Conservation (phyloP, 2,888 invertebrate species). For the Aproaerema taeniolella region DNA sequence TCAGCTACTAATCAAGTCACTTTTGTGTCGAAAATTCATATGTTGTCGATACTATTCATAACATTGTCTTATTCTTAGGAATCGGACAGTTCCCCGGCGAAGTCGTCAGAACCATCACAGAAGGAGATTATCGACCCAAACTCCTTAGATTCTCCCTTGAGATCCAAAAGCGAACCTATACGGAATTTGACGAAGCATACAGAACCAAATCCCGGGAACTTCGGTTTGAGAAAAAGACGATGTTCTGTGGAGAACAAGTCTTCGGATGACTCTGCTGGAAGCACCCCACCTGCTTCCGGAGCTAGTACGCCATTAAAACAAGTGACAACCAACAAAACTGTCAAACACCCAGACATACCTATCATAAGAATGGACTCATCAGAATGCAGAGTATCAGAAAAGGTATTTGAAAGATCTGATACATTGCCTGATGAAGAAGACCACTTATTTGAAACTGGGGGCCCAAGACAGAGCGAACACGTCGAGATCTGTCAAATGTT, state of each 20-base stretch:
- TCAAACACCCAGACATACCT: slow-evolving; percentile 62
- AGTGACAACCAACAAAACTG: slow-evolving; percentile 43
- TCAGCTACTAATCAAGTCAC: too few species aligned
- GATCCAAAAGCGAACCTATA: slow-evolving; percentile 49
- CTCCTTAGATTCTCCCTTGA: too few species aligned
- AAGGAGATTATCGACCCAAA: slow-evolving; percentile 50
- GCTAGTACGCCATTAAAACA: slow-evolving; percentile 75
- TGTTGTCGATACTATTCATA: too few species aligned
- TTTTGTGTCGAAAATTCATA: too few species aligned
- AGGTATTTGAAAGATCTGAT: slow-evolving; percentile 32
- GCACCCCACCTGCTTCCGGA: slow-evolving; percentile 77
- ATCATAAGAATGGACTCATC: slow-evolving; percentile 65
- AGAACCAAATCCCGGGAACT: slow-evolving; percentile 54
- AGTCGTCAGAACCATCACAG: slow-evolving; percentile 49
- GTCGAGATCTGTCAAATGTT: slow-evolving; percentile 75
- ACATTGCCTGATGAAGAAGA: slow-evolving; percentile 49
- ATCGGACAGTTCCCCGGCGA: slow-evolving; percentile 51
- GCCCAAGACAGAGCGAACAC: slow-evolving; percentile 65
- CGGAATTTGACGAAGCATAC: slow-evolving; percentile 43
- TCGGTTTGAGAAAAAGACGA: slow-evolving; percentile 79
- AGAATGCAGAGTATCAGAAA: slow-evolving; percentile 55
- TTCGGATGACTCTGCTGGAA: slow-evolving; percentile 78
- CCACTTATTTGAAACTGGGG: slow-evolving; percentile 58
- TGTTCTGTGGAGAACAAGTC: slow-evolving; percentile 79
- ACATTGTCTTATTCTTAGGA: too few species aligned